Evolutionary conservation across 1,140 invertebrate species (phyloP), one percentile per base, ranked within the genome.

Genomic region (Conopomorpha cramerella): DNA sequence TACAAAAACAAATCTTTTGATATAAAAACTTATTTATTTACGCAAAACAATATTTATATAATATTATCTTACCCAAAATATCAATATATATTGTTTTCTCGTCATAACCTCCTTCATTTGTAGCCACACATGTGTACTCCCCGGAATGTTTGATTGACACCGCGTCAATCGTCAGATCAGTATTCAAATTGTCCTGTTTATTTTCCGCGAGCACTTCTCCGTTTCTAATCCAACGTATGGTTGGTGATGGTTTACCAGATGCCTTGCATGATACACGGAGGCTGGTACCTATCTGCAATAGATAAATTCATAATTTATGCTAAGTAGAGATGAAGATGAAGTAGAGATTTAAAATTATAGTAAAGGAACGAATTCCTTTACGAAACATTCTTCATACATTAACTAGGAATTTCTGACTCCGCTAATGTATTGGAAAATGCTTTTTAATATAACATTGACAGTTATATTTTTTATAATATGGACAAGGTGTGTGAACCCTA

Each of bases 161-260:
- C 14, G 49, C 40, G 10, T 49, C 32, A 6, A 78, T 41, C 2
- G 41, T 30, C 3, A 77, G 40, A 33, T 77, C 60, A 7, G 64
- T 57, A 16, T 61, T 59, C 8, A 41, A 33, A 2, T 61, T 46
- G 12, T 48, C 43, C 16, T 42, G 35, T 3, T 31, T 16, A 30
- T 71, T 63, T 13, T 57, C 44, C 18, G 45, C 44, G 1, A 72
- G 16, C 3, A 36, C 45, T 17, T 50, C 46, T 2, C 72, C 72
- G 40, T 70, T 52, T 30, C 51, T 45, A 8, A 73, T 43, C 74
- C 74, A 78, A 38, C 66, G 60, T 36, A 78, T 56, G 8, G 36
- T 50, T 0, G 68, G 61, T 0, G 23, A 10, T 0, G 70, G 66
- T 18, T 49, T 55, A 3, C 71, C 71, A 26, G 45, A 42, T 0